Conservation (phyloP, 2,888 invertebrate species). For the Unio pictorum region DNA sequence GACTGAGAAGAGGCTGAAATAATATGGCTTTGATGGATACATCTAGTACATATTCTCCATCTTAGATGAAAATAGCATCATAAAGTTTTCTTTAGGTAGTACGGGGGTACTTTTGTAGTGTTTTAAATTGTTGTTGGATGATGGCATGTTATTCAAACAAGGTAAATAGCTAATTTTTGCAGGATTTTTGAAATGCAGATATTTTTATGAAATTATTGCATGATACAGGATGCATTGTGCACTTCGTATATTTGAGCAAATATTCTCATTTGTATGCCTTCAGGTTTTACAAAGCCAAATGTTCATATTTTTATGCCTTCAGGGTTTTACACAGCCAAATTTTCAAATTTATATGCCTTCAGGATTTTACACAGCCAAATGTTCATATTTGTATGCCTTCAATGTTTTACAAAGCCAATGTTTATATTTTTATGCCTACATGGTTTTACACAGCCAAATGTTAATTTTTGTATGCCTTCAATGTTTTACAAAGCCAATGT, state of each 20-base stretch:
- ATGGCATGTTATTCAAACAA: too few species aligned
- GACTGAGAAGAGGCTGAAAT: too few species aligned
- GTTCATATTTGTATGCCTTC: conserved; percentile 43
- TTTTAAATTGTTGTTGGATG: too few species aligned
- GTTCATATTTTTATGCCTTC: conserved; percentile 50
- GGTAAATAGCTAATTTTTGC: background rate
- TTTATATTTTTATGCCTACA: conserved; percentile 46
- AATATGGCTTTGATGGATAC: too few species aligned
- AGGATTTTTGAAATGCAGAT: background rate
- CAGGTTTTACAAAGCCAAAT: conserved; percentile 91
- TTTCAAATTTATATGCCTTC: conserved; percentile 41
- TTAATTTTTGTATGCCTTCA: conserved; percentile 46
- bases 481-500: conserved; percentile 91
- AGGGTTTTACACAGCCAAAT: conserved; percentile 94
- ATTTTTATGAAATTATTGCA: background rate
- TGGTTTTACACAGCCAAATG: conserved; percentile 93
- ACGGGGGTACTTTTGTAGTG: too few species aligned
- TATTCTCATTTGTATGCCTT: conserved; percentile 10
- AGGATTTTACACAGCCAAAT: conserved; percentile 91
- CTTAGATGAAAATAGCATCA: too few species aligned
- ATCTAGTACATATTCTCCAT: too few species aligned
- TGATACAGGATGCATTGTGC: background rate
- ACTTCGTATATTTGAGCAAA: background rate
- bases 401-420: conserved; percentile 92
- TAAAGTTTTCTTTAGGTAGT: too few species aligned